Percentiles rank a stretch among this genome's conserved stretches.
Evolutionary conservation across 2,888 invertebrate species (phyloP).

Genomic region (Allophyes oxyacanthae): DNA sequence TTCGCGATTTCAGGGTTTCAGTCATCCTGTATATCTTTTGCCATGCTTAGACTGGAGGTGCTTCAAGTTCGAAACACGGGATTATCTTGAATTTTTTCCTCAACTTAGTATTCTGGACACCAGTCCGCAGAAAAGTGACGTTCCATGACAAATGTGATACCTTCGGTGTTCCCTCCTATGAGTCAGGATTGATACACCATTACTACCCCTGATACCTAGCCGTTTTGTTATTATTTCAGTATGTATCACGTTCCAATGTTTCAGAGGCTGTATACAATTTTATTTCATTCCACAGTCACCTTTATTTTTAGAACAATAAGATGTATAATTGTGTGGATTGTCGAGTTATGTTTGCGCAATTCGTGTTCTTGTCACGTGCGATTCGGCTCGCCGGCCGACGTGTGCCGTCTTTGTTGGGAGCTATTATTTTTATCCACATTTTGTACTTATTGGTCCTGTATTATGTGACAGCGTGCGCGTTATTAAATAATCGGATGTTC

Average conservation of each 20-base stretch:
- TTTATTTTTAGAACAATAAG: conserved; percentile 55
- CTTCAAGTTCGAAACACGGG: no score
- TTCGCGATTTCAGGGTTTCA: no score
- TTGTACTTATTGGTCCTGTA: conserved; percentile 80
- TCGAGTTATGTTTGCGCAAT: conserved; percentile 66
- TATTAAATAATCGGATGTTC: conserved; percentile 75
- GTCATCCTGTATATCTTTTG: no score
- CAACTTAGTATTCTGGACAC: conserved; percentile 33
- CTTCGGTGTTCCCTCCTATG: conserved; percentile 50
- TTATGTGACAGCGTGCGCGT: conserved; percentile 74
- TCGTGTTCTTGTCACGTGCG: conserved; percentile 82
- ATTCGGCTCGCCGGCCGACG: conserved; percentile 74
- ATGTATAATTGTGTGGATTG: conserved; percentile 58
- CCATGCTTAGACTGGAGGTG: no score
- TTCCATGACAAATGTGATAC: conserved; percentile 50
- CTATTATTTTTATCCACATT: conserved; percentile 81
- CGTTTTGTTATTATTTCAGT: conserved; percentile 72
- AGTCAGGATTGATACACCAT: conserved; percentile 65
- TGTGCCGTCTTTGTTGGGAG: conserved; percentile 73
- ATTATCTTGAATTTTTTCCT: no score
- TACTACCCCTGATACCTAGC: conserved; percentile 63
- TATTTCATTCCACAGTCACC: conserved; percentile 22
- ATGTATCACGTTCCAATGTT: conserved; percentile 78
- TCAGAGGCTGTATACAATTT: conserved; percentile 62
- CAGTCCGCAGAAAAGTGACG: conserved; percentile 20